phyloP scores from a whole-genome alignment of 2,888 invertebrate species.

The Ophion ventricosus region DNA sequence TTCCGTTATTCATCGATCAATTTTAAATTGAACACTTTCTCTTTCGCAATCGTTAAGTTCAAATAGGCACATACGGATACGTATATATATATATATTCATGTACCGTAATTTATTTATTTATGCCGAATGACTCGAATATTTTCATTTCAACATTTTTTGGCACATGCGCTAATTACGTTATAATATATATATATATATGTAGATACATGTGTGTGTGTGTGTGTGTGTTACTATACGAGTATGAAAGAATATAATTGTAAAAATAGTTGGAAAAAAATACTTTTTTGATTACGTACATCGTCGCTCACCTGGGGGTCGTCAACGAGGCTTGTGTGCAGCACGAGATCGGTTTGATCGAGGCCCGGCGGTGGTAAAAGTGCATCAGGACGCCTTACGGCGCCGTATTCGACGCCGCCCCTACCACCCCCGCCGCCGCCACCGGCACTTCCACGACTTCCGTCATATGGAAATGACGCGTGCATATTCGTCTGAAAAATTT shows the following conservation, averaged over 20 bases:
- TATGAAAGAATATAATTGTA: neutral
- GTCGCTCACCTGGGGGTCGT: constrained; percentile 83
- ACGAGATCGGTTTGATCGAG: constrained; percentile 82
- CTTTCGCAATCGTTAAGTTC: no score
- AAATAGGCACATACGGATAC: no score
- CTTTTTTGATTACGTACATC: constrained; percentile 81
- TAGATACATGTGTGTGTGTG: no score
- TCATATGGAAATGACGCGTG: constrained; percentile 84
- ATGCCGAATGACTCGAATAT: no score
- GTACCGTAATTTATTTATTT: no score
- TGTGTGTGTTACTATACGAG: neutral
- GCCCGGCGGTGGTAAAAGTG: constrained; percentile 81
- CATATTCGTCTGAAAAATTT: constrained; percentile 83
- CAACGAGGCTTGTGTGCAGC: constrained; percentile 82
- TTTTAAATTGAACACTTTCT: neutral
- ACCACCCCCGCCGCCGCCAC: constrained; percentile 81
- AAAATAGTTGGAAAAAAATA: constrained; percentile 56
- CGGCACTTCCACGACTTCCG: constrained; percentile 82
- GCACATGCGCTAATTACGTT: no score
- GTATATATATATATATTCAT: no score
- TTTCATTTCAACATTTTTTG: no score
- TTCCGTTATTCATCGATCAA: constrained; percentile 9
- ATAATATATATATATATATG: no score
- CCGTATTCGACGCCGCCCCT: constrained; percentile 78
- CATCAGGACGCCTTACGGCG: constrained; percentile 81